Evolutionary conservation across 1,140 invertebrate species (phyloP).

Genomic region (Orius insidiosus): DNA sequence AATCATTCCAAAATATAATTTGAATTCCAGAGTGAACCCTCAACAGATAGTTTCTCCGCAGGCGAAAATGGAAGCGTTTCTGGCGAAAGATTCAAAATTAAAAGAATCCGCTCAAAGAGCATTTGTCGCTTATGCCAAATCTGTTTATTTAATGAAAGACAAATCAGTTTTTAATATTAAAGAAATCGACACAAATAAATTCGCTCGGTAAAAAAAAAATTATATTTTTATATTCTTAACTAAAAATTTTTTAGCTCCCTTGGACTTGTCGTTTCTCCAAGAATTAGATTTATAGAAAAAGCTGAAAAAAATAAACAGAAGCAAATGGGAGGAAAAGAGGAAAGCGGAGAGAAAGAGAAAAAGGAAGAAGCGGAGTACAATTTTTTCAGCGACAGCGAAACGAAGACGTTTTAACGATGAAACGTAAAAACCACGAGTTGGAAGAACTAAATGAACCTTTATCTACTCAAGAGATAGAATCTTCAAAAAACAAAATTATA

Average conservation of each 20-base stretch:
- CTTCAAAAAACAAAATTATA: conserved; percentile 48
- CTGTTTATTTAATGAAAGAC: conserved; percentile 77
- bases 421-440: conserved; percentile 32
- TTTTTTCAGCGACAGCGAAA: conserved; percentile 25
- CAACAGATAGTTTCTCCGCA: conserved; percentile 59
- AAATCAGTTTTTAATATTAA: conserved; percentile 79
- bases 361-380: conserved; percentile 15
- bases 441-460: conserved; percentile 19
- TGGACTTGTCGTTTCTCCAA: conserved; percentile 67
- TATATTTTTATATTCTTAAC: neutral
- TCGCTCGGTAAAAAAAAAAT: conserved; percentile 50
- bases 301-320: conserved; percentile 26
- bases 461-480: conserved; percentile 21
- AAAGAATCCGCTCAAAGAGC: conserved; percentile 79
- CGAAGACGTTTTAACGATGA: conserved; percentile 44
- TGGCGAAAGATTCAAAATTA: conserved; percentile 56
- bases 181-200: conserved; percentile 57
- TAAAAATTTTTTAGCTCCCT: conserved; percentile 41
- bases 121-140: conserved; percentile 74
- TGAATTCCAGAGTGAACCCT: conserved; percentile 49
- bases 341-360: conserved; percentile 12
- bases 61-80: conserved; percentile 63
- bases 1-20: neutral
- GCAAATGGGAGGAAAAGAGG: conserved; percentile 26
- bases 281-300: conserved; percentile 67